Conservation (phyloP, 2,888 invertebrate species). For the Autographa pulchrina region DNA sequence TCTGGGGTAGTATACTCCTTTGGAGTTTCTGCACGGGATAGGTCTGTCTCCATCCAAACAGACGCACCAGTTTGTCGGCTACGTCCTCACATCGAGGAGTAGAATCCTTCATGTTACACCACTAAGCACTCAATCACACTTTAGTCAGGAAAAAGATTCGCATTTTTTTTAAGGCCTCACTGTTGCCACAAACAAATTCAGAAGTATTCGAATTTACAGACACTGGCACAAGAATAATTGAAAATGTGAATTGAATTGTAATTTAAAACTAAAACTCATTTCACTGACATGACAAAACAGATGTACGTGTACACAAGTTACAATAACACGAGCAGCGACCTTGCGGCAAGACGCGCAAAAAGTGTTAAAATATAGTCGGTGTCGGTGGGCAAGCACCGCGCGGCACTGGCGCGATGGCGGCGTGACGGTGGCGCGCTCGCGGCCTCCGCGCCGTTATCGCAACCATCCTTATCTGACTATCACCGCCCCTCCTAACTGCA, state of each 20-base stretch:
- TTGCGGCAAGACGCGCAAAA: conserved; percentile 70
- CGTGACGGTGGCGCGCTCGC: conserved; percentile 36
- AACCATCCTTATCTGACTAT: conserved; percentile 81
- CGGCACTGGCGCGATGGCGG: conserved; percentile 28
- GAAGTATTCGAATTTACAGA: conserved; percentile 10
- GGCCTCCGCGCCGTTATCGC: conserved; percentile 79
- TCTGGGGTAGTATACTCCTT: conserved; percentile 88
- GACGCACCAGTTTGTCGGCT: conserved; percentile 93
- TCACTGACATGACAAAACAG: conserved; percentile 34
- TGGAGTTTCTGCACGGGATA: conserved; percentile 94
- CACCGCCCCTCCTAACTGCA: conserved; percentile 74
- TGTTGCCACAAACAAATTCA: conserved; percentile 40
- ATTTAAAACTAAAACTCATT: conserved; percentile 33
- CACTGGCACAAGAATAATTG: conserved; percentile 9
- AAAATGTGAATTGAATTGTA: conserved; percentile 12
- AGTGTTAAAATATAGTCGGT: conserved; percentile 56
- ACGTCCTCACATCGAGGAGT: conserved; percentile 93
- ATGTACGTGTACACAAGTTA: conserved; percentile 44
- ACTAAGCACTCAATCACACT: conserved; percentile 52
- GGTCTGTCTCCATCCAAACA: conserved; percentile 94
- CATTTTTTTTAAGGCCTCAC: conserved; percentile 40
- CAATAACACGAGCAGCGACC: conserved; percentile 64
- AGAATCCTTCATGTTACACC: conserved; percentile 88
- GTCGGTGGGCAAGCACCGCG: conserved; percentile 31
- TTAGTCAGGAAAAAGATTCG: conserved; percentile 32